Percentiles rank a stretch among this genome's conserved stretches.
These are phyloP conservation scores for Ceuthmochares aereus DNA, from an alignment of 2,113 vertebrate genomes.

Conservation along the genomic window DNA sequence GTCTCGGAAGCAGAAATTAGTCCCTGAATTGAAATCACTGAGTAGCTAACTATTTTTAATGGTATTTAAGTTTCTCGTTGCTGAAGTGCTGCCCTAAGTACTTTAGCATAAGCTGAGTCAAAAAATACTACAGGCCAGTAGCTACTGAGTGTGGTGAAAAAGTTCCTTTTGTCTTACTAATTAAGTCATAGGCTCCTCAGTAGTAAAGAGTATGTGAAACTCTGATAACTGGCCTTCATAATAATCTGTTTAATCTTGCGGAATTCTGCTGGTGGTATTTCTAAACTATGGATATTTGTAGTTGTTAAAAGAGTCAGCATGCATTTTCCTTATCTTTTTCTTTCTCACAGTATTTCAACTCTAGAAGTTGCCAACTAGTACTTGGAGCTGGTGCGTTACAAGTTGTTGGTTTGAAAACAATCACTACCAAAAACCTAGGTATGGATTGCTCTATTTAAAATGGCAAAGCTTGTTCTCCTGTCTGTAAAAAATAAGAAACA, in stretches of 20 bases:
- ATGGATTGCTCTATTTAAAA: constrained; percentile 42
- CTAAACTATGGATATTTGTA: background rate
- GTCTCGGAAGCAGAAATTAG: background rate
- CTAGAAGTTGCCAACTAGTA: constrained; percentile 95
- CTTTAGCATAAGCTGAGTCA: background rate
- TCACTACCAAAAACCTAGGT: constrained; percentile 99
- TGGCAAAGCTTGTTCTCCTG: background rate
- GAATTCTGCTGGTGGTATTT: background rate
- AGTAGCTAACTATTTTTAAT: background rate
- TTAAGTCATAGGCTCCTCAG: background rate
- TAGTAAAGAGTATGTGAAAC: background rate
- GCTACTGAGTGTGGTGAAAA: background rate
- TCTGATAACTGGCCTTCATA: background rate
- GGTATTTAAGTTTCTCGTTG: background rate
- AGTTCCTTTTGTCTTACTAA: background rate
- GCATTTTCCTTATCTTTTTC: background rate
- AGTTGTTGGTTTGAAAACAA: constrained; percentile 97
- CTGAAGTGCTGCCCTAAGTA: background rate
- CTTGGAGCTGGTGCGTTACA: constrained; percentile 96
- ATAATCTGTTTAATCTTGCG: background rate
- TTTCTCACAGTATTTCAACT: constrained; percentile 94
- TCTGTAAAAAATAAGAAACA: background rate
- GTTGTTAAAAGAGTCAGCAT: background rate
- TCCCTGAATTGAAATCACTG: background rate
- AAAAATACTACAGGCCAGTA: background rate